Conservation (phyloP, 2,113 vertebrate species). For the Isichthys henryi region DNA sequence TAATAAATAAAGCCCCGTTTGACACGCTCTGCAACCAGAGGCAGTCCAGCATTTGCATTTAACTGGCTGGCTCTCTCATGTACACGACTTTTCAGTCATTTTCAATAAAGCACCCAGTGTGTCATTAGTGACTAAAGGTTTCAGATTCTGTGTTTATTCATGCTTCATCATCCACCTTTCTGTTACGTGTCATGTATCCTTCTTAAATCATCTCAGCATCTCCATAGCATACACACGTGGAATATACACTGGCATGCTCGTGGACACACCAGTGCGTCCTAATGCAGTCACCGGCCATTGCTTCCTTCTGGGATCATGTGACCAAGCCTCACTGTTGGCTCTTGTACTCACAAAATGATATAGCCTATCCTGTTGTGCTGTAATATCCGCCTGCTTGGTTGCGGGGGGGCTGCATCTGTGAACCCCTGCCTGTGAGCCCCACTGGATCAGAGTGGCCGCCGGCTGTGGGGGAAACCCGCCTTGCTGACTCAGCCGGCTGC, state of each 20-base stretch:
- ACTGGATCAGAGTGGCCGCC: not conserved
- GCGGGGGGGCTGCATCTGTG: conserved; percentile 12
- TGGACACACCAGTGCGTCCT: not conserved
- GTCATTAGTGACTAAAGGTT: not conserved
- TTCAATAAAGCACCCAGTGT: not conserved
- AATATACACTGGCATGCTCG: not conserved
- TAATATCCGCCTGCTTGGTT: not conserved
- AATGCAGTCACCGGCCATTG: not conserved
- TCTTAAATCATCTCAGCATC: not conserved
- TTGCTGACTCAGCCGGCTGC: conserved; percentile 24
- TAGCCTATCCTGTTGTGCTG: not conserved
- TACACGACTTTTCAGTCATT: not conserved
- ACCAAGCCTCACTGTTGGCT: not conserved
- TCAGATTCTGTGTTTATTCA: not conserved
- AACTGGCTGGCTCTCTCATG: not conserved
- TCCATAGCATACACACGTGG: not conserved
- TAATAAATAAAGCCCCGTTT: conserved; percentile 1
- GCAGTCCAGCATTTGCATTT: not conserved
- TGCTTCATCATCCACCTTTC: not conserved
- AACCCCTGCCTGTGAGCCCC: not conserved
- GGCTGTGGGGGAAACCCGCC: conserved; percentile 20
- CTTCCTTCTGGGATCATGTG: not conserved
- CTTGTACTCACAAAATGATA: not conserved
- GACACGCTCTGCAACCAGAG: not conserved
- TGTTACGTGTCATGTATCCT: not conserved